Evolutionary conservation across 2,113 vertebrate species (phyloP), one percentile per base, ranked within the genome.

Genomic region (Alethe castanea): DNA sequence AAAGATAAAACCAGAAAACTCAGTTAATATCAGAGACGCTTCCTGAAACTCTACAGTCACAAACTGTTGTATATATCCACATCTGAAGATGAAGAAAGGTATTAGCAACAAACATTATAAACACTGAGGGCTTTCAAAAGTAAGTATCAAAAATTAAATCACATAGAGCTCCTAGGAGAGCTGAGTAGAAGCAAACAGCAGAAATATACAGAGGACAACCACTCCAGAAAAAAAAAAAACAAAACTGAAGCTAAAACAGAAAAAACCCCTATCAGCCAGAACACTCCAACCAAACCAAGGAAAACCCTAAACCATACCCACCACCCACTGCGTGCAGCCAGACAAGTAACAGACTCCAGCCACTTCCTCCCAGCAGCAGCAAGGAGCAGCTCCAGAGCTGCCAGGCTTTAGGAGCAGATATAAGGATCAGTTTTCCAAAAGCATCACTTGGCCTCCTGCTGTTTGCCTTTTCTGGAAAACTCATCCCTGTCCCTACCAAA

Each of bases 391-490:
- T 65, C 19, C 57, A 56, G 62, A 84, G 60, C 48, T 40, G 44
- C 83, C 69, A 48, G 0, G 2, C 65, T 52, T 65, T 1, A 57
- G 3, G 1, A 57, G 81, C 47, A 36, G 25, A 36, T 4, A 0
- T 1, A 40, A 60, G 11, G 5, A 64, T 45, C 1, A 18, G 14
- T 5, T 29, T 64, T 42, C 45, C 40, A 72, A 72, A 65, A 69
- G n/a, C 44, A 71, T 3, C 29, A 40, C 26, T 26, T 44, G 19
- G 57, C 11, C 7, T 72, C 26, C 26, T 54, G 38, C 0, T 25
- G 9, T 2, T 26, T 9, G 45, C 17, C 59, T 57, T 53, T 65
- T 18, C 59, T 59, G 33, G 45, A 88, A 95, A 69, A 28, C 10
- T 26, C 45, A 90, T 2, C 10, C 19, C 35, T 19, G n/a, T 47